Evolutionary conservation across 2,113 vertebrate species (phyloP).

Genomic region (Eptesicus fuscus): DNA sequence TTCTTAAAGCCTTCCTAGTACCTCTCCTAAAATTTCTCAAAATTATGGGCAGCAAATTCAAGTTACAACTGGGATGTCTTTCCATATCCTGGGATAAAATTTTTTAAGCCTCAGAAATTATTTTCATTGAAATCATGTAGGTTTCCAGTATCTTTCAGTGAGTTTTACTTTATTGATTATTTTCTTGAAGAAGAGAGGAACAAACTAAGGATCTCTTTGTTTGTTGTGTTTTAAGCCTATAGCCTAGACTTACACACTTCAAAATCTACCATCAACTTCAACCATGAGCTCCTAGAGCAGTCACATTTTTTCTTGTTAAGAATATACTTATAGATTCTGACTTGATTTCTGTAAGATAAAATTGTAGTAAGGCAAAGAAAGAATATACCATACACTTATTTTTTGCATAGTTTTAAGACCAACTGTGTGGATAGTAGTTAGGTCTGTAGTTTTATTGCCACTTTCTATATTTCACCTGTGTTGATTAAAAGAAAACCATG

Average conservation of each 20-base stretch:
- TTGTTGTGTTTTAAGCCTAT: not conserved
- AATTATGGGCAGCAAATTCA: not conserved
- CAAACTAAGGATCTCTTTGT: not conserved
- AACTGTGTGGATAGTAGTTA: not conserved
- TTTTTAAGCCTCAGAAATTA: conserved; percentile 2
- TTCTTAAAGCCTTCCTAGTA: not conserved
- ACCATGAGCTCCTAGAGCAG: not conserved
- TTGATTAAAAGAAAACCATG: not conserved
- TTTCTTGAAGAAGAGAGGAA: not conserved
- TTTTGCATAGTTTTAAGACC: not conserved
- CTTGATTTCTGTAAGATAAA: not conserved
- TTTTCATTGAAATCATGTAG: not conserved
- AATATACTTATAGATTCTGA: not conserved
- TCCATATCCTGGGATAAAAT: not conserved
- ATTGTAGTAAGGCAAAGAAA: not conserved
- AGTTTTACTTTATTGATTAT: conserved; percentile 2
- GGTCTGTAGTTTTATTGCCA: not conserved
- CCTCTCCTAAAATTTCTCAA: not conserved
- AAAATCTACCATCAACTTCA: not conserved
- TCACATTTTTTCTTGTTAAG: not conserved
- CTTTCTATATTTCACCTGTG: not conserved
- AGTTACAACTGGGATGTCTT: not conserved
- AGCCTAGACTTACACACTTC: not conserved
- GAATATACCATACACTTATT: not conserved
- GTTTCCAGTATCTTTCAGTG: not conserved